Percentiles rank a stretch among this genome's conserved stretches.
These are phyloP conservation scores for Tiliacea citrago DNA, from an alignment of 2,888 invertebrate genomes.

Conservation along the genomic window DNA sequence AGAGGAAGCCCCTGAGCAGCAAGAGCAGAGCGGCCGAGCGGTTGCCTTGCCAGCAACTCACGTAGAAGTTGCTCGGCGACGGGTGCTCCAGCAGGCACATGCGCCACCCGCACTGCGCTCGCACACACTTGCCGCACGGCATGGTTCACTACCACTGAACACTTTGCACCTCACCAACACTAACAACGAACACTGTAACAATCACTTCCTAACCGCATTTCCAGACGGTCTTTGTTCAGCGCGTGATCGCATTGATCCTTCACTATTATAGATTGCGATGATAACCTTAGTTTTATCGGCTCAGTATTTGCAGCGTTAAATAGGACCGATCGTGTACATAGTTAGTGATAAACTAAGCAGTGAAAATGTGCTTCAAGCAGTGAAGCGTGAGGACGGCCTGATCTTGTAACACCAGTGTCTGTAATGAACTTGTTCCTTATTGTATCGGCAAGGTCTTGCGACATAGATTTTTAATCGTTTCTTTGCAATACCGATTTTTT, in stretches of 20 bases:
- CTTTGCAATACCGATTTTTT: constrained; percentile 49
- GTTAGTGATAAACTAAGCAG: constrained; percentile 73
- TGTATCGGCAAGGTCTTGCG: constrained; percentile 72
- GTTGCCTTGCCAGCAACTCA: constrained; percentile 82
- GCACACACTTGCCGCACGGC: constrained; percentile 68
- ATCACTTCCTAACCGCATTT: constrained; percentile 63
- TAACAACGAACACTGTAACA: constrained; percentile 47
- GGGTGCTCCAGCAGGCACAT: constrained; percentile 76
- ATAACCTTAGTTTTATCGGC: constrained; percentile 68
- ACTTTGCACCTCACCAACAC: constrained; percentile 33
- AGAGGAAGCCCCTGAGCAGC: constrained; percentile 74
- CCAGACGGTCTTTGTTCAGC: constrained; percentile 56
- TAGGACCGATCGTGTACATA: constrained; percentile 70
- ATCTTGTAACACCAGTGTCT: constrained; percentile 69
- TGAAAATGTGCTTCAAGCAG: constrained; percentile 71
- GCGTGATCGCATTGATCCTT: constrained; percentile 52
- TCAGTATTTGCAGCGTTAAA: constrained; percentile 43
- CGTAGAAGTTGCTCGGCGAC: constrained; percentile 80
- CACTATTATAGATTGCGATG: constrained; percentile 44
- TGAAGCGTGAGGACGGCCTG: constrained; percentile 73
- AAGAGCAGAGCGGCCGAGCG: constrained; percentile 77
- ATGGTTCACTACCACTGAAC: constrained; percentile 62
- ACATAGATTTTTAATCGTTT: constrained; percentile 63
- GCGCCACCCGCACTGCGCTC: constrained; percentile 74
- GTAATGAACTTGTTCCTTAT: constrained; percentile 72